Percentiles rank a stretch among this genome's conserved stretches.
Conservation (phyloP, 2,888 invertebrate genomes). For the Leucophenga montana region DNA sequence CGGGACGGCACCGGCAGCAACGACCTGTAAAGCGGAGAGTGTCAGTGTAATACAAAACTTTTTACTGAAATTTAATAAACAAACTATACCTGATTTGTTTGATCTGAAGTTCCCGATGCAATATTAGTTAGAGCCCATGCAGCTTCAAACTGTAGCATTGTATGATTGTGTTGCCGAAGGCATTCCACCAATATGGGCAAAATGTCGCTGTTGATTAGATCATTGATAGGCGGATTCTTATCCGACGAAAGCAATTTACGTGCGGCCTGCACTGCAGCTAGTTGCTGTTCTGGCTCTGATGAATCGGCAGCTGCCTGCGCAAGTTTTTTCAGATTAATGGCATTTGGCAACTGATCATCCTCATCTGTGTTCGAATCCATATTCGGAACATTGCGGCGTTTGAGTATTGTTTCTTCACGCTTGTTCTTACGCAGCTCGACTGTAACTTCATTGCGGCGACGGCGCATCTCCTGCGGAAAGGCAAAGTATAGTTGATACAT, state of each 20-base stretch:
- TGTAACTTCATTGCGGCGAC: conserved; percentile 95
- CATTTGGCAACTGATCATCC: conserved; percentile 81
- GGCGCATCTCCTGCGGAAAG: conserved; percentile 91
- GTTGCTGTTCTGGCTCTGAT: conserved; percentile 85
- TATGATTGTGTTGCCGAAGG: conserved; percentile 88
- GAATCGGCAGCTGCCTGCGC: conserved; percentile 89
- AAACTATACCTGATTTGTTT: conserved; percentile 81
- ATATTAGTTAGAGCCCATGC: conserved; percentile 99
- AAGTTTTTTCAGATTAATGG: conserved; percentile 84
- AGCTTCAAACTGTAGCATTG: conserved; percentile 95
- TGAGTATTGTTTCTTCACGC: conserved; percentile 95
- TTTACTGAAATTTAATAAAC: not conserved
- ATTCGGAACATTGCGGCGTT: conserved; percentile 94
- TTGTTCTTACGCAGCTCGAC: conserved; percentile 98
- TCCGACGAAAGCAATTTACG: conserved; percentile 97
- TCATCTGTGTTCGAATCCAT: conserved; percentile 87
- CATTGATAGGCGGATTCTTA: conserved; percentile 98
- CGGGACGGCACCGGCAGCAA: conserved; percentile 95
- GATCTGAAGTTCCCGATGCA: conserved; percentile 93
- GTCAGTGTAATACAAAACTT: not conserved
- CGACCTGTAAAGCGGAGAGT: conserved; percentile 75
- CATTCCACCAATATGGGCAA: conserved; percentile 94
- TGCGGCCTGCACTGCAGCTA: conserved; percentile 94
- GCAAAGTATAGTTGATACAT: no score
- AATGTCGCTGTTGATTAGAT: conserved; percentile 93